Evolutionary conservation across 2,888 invertebrate genomes (phyloP), one percentile per base, ranked within the genome.

Genomic region (Chaetogeoica ovagalla): DNA sequence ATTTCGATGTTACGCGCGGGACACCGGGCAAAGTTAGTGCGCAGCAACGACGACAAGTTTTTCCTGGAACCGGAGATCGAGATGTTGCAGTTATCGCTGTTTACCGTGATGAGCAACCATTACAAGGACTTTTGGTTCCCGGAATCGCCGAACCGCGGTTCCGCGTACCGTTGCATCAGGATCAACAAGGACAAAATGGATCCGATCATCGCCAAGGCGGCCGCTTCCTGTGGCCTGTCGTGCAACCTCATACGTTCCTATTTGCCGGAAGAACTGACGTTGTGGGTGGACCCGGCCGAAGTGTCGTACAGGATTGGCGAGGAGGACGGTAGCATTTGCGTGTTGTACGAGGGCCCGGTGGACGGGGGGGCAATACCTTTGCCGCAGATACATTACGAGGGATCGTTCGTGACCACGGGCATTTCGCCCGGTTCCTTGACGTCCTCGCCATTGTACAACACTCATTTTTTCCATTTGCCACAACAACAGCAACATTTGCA

Each of bases 281-380:
- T 93, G 87, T 93, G 93, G 93, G 91, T 93, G 83, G 93, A 93
- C 85, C 93, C 92, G 3, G 88, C 88, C 83, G 92, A 92, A 87
- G 93, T 93, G 13, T 89, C 89, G 17, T 91, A 90, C 86, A 86
- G 91, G 84, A 90, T 91, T 84, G 90, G 90, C 39, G 90, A 91
- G 84, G 77, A 79, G 17, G 90, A 90, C 84, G 90, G 90, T 39
- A 90, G 90, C 83, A 90, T 90, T 83, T 90, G 90, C 83, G 88
- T 90, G 7, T 13, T 79, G 8, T 79, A 79, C 19, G 77, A 79
- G 23, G 77, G n/a, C 9, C 77, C 69, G 8, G 6, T 48, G 30
- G 19, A 48, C 9, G 19, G 23, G 21, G 39, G 39, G 43, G 9
- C 43, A 9, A 19, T 6, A 5, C 19, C 19, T 19, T 19, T 48